phyloP scores from a whole-genome alignment of 2,888 invertebrate genomes.

The Chesias legatella region DNA sequence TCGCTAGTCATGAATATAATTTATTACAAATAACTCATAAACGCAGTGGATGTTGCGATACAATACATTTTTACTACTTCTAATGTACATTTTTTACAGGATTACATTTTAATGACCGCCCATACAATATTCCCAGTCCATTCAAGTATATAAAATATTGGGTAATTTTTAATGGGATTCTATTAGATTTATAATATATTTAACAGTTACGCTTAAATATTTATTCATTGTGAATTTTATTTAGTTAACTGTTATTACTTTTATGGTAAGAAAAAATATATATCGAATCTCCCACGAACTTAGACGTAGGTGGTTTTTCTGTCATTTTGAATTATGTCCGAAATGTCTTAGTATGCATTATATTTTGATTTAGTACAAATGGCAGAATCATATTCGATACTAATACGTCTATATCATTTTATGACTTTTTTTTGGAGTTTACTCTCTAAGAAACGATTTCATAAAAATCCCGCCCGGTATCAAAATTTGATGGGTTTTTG shows the following conservation, averaged over 20 bases:
- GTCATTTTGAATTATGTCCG: neutral
- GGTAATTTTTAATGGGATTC: slow-evolving; percentile 61
- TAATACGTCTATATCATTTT: neutral
- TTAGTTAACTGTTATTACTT: slow-evolving; percentile 22
- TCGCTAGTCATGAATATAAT: slow-evolving; percentile 17
- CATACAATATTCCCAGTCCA: slow-evolving; percentile 35
- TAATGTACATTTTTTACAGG: slow-evolving; percentile 58
- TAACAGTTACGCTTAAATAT: slow-evolving; percentile 30
- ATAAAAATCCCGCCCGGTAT: too few species aligned
- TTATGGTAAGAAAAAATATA: slow-evolving; percentile 15
- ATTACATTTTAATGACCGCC: slow-evolving; percentile 66
- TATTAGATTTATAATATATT: slow-evolving; percentile 47
- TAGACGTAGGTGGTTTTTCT: slow-evolving; percentile 10
- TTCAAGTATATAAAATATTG: slow-evolving; percentile 50
- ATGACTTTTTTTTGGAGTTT: neutral
- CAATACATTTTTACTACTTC: slow-evolving; percentile 41
- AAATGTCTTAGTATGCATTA: neutral
- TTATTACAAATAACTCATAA: slow-evolving; percentile 75
- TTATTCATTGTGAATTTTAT: slow-evolving; percentile 28
- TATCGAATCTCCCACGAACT: neutral
- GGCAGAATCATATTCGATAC: slow-evolving; percentile 10
- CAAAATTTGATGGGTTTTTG: too few species aligned
- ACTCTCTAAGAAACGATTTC: too few species aligned
- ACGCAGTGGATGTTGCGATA: slow-evolving; percentile 40
- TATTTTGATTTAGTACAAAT: slow-evolving; percentile 16